Conservation (phyloP, 2,888 invertebrate genomes). For the Drosophila lacicola region DNA sequence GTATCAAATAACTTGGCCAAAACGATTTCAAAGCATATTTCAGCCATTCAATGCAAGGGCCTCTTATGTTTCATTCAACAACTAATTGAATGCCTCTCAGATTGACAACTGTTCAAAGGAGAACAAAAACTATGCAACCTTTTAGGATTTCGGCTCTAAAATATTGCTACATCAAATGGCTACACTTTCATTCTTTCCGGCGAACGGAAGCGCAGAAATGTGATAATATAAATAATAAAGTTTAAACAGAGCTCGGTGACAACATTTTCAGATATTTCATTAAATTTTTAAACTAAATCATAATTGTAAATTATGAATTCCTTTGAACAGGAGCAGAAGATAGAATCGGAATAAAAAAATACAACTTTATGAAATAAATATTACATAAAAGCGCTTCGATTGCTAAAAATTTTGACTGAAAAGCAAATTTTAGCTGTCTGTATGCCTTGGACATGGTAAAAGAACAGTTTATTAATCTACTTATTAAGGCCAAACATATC, state of each 20-base stretch:
- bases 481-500: constrained; percentile 57
- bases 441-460: no score
- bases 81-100: constrained; percentile 53
- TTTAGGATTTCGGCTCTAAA: constrained; percentile 1
- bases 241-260: not conserved
- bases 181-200: constrained; percentile 18
- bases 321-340: no score
- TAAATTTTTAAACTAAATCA: not conserved
- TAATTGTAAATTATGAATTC: no score
- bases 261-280: constrained; percentile 13
- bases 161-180: constrained; percentile 13
- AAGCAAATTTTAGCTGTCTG: no score
- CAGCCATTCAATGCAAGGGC: constrained; percentile 18
- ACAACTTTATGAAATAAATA: no score
- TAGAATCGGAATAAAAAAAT: no score
- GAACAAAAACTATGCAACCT: constrained; percentile 12
- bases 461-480: not conserved
- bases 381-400: no score
- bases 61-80: constrained; percentile 37
- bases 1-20: constrained; percentile 70
- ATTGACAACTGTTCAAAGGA: constrained; percentile 22
- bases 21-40: constrained; percentile 53
- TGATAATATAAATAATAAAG: constrained; percentile 6
- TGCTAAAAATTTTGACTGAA: no score
- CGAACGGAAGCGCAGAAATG: constrained; percentile 17